Evolutionary conservation across 2,888 invertebrate species (phyloP), one percentile per base, ranked within the genome.

Genomic region (Scelioninae gen. 1): DNA sequence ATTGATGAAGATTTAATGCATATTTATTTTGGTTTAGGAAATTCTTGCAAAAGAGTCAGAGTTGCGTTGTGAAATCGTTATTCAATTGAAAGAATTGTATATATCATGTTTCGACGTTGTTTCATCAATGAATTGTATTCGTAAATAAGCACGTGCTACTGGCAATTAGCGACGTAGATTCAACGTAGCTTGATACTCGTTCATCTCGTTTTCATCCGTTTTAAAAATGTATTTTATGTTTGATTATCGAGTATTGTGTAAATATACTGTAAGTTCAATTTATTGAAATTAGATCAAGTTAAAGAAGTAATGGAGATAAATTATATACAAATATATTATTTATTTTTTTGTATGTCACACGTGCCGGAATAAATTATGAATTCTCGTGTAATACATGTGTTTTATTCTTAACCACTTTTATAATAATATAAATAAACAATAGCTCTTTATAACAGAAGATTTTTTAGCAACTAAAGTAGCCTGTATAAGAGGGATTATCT

Each of bases 261-360:
- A 53, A 77, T 77, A 77, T n/a, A 11, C 62, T 34, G 32, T 7
- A 43, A 45, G 1, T 55, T 51, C 1, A n/a, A 65, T 74, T 47
- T 11, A 38, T 56, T 74, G 10, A 32, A 38, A 45, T 34, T 56
- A 40, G 16, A 31, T 32, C 47, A 34, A 29, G n/a, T 29, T n/a
- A 2, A 11, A 62, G 29, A 60, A 60, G 43, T 9, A 60, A 32
- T 60, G 29, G 15, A 40, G 10, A 34, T 8, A 58, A 66, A 80
- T 68, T 58, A 68, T 68, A 75, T 62, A 56, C n/a, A 77, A 78
- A 84, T 56, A 77, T 62, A 84, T 81, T 81, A 78, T 81, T 84
- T 84, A 84, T 84, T 84, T 84, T 84, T 84, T 84, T 84, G 84
- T 84, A 84, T 76, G 69, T 83, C 76, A 81, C 77, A 81, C 83